Conservation (phyloP, 1,140 invertebrate genomes). For the Camponotus floridanus region DNA sequence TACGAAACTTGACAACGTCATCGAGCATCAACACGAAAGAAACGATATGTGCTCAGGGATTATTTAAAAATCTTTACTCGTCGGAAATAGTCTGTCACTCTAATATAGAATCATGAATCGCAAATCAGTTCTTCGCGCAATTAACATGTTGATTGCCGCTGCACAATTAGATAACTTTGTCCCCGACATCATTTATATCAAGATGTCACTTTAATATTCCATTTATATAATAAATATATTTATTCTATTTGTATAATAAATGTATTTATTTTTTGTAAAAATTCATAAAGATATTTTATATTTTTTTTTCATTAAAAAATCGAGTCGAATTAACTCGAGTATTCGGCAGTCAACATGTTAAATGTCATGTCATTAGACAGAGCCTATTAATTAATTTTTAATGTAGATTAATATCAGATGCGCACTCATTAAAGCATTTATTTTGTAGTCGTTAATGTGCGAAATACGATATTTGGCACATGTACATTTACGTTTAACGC, state of each 20-base stretch:
- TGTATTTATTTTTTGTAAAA: no score
- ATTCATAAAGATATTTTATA: no score
- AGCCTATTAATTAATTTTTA: constrained; percentile 33
- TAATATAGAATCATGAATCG: background rate
- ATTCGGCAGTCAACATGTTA: background rate
- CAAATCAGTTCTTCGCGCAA: background rate
- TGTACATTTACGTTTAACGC: constrained; percentile 20
- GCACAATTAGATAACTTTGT: no score
- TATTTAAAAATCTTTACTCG: constrained; percentile 43
- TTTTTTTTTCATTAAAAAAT: no score
- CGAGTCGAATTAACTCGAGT: no score
- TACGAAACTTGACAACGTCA: background rate
- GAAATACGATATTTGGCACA: background rate
- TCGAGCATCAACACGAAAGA: background rate
- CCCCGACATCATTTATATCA: no score
- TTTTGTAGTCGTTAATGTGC: background rate
- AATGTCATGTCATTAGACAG: background rate
- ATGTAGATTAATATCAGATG: background rate
- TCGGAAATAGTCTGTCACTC: background rate
- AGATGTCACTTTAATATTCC: no score
- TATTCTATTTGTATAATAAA: no score
- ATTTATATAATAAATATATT: no score
- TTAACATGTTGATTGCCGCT: no score
- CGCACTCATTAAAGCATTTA: constrained; percentile 2
- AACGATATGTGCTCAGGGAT: constrained; percentile 63